These are phyloP conservation scores for Gobio gobio DNA, from an alignment of 2,113 vertebrate species.

Conservation along the genomic window DNA sequence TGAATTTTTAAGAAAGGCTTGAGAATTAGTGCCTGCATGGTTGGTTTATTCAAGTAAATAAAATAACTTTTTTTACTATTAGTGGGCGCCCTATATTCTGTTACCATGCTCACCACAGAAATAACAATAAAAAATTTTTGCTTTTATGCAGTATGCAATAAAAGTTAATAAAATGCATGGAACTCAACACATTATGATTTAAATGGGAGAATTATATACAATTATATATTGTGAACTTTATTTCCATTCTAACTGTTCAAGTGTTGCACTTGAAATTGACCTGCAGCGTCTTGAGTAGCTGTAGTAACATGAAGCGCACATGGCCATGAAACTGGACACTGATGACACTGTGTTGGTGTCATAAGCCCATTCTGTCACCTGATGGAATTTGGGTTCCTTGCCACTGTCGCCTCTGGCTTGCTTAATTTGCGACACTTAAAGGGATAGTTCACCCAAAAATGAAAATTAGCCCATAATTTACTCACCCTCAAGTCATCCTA, in stretches of 20 bases:
- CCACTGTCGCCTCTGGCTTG: no score
- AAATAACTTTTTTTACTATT: not conserved
- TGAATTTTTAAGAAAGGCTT: not conserved
- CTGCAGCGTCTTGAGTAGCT: not conserved
- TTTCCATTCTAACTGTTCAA: not conserved
- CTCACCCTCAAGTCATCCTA: no score
- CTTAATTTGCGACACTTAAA: no score
- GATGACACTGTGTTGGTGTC: no score
- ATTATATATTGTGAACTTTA: not conserved
- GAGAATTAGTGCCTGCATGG: not conserved
- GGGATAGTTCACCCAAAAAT: no score
- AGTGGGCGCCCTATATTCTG: not conserved
- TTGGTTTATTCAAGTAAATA: not conserved
- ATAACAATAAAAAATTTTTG: not conserved
- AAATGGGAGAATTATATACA: not conserved
- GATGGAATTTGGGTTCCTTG: no score
- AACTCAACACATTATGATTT: not conserved
- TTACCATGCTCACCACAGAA: not conserved
- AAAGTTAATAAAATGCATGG: not conserved
- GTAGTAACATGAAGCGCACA: not conserved
- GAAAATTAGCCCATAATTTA: no score
- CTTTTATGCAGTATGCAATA: not conserved
- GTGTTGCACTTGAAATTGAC: not conserved
- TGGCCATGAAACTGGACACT: not conserved
- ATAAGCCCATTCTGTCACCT: no score